Evolutionary conservation across 2,113 vertebrate genomes (phyloP).

Genomic region (Megaleporinus macrocephalus): DNA sequence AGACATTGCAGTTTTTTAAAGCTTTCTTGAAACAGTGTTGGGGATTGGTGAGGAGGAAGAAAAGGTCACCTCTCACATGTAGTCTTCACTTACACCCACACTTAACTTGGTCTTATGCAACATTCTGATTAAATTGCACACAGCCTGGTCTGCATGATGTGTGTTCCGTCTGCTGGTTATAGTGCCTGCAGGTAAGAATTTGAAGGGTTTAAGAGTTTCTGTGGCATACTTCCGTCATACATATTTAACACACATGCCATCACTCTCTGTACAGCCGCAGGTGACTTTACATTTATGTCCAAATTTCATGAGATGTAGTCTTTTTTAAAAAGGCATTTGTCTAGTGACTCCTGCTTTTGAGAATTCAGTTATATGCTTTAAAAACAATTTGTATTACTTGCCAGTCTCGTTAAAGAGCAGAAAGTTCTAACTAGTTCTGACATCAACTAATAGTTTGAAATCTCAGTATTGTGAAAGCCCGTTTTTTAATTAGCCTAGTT

Average conservation of each 20-base stretch:
- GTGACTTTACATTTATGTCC: constrained; percentile 36
- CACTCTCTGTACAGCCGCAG: constrained; percentile 24
- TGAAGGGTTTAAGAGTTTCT: constrained; percentile 54
- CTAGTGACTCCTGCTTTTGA: neutral
- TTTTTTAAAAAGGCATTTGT: neutral
- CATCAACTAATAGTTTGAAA: too few relatives aligned
- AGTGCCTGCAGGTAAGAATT: constrained; percentile 37
- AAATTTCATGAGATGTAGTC: neutral
- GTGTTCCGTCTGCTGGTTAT: constrained; percentile 8
- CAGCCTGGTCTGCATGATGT: constrained; percentile 22
- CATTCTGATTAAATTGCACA: constrained; percentile 6
- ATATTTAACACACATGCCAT: constrained; percentile 43
- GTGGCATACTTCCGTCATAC: constrained; percentile 43
- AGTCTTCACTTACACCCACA: constrained; percentile 7
- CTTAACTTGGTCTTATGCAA: neutral
- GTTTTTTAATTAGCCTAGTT: too few relatives aligned
- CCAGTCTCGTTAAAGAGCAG: neutral
- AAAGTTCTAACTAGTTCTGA: neutral
- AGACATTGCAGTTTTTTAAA: neutral
- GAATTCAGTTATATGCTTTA: neutral
- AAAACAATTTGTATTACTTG: neutral
- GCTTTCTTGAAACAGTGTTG: constrained; percentile 8
- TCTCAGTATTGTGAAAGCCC: too few relatives aligned
- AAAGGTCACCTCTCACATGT: neutral
- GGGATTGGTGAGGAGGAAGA: neutral